Percentiles rank a stretch among this genome's conserved stretches.
These are phyloP conservation scores for Salvelinus sp. DNA, from an alignment of 2,113 vertebrate genomes.

Conservation along the genomic window DNA sequence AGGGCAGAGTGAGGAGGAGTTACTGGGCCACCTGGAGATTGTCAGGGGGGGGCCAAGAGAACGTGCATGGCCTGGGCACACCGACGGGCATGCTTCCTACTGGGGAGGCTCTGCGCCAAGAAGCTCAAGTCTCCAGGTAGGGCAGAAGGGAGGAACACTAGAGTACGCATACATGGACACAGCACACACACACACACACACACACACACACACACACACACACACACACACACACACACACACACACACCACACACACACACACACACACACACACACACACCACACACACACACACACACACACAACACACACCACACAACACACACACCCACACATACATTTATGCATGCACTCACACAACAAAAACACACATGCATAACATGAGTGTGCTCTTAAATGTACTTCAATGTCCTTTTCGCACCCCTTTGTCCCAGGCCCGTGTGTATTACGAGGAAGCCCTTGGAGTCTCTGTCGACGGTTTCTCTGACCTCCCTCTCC, in stretches of 20 bases:
- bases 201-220: no score
- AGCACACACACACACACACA: not conserved
- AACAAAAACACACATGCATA: no score
- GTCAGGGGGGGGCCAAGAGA: conserved; percentile 87
- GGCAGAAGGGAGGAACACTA: not conserved
- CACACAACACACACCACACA: no score
- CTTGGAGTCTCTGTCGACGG: conserved; percentile 72
- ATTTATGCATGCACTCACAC: no score
- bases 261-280: no score
- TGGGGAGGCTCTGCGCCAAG: conserved; percentile 87
- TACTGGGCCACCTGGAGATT: conserved; percentile 83
- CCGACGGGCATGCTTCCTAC: conserved; percentile 87
- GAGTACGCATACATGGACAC: not conserved
- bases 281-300: not conserved
- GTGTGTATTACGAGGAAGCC: conserved; percentile 96
- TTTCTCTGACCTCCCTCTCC: conserved; percentile 82
- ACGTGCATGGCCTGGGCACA: conserved; percentile 85
- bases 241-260: no score
- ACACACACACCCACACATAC: not conserved
- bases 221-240: no score
- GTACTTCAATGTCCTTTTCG: not conserved
- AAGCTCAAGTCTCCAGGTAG: conserved; percentile 86
- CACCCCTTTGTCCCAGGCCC: conserved; percentile 79
- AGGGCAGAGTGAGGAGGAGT: conserved; percentile 82
- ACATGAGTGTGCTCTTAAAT: no score